Base-by-base conservation (phyloP, 64 coral and sea anemone genomes). In the Orbicella faveolata region DNA sequence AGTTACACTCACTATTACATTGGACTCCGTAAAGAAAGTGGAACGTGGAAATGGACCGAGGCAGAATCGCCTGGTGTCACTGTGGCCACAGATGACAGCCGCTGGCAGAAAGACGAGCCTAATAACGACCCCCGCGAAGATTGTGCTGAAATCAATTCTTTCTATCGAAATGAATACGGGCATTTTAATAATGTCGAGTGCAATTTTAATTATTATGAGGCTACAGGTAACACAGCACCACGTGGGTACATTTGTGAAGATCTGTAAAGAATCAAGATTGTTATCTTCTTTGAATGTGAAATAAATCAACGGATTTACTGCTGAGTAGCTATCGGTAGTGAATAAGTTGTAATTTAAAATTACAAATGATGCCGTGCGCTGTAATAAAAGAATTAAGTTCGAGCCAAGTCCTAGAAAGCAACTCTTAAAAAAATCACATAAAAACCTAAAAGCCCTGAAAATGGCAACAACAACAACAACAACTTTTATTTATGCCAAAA, bases 21-120 rank as follows among this genome's bases (percentile, higher is more conserved):
- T 79, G 77, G 77, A 55, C 36, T 79, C 13, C 77, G 77, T 51
- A 34, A 52, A 16, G 36, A 79, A 79, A 41, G n/a, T 79, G 77
- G 52, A 79, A 19, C 8, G 34, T 79, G 77, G 77, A 41, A n/a
- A 10, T 79, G 77, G 77, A 15, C 23, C 39, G 20, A n/a, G 35
- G 33, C 15, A 52, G 77, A 23, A 10, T 20, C 77, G 18, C 33
- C 30, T 55, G 37, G 36, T 25, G 1, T 69, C 66, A 9, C 19
- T 26, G 20, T 69, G 20, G 20, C 66, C 7, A 1, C 17, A 23
- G 5, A 69, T 69, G 66, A 69, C 66, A 3, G 9, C 20, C 66
- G 66, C 66, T 69, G 66, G 17, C 66, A 69, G 66, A 21, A 1
- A 17, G 7, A 1, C 2, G 66, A 69, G 20, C 66, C 66, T 2